Base-by-base conservation (phyloP, 2,797 vertebrate species). In the Limosa lapponica region DNA sequence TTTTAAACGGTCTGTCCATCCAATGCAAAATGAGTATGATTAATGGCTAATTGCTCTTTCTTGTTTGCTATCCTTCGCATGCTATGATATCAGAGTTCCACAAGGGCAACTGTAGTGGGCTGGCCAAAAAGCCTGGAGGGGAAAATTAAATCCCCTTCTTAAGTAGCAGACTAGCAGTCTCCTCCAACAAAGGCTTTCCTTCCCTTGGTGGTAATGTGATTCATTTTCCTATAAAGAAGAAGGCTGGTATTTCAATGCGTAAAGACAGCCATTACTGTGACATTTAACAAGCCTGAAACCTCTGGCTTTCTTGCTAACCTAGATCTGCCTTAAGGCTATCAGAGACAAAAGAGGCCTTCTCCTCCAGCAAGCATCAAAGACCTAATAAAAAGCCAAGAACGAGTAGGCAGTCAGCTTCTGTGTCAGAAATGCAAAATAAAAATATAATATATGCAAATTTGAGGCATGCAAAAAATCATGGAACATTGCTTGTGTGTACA, bases 341-440 rank as follows among this genome's bases (percentile, higher is more conserved):
- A 95, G 97, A 98, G 98, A 99, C 98, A 99, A 99, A 98, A 98
- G 95, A 96, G 70, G 97, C 98, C 98, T 98, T 99, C 98, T 98
- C 98, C 98, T 98, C 98, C 93, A 98, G 97, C 97, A 97, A 97
- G 98, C 98, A 98, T 99, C 98, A 99, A 99, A 99, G 97, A 93
- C 93, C 92, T 95, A 96, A 98, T 98, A 97, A 98, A 98, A 98
- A 98, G 92, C 98, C 97, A 98, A 98, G 98, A 97, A 97, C 96
- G 97, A 97, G 97, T 97, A 97, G 97, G 90, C 91, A 98, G 90
- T 86, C 89, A 91, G 95, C 93, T 93, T 94, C 82, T 70, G 78
- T 91, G 97, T 98, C 97, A 98, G 98, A 98, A 98, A 98, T 98
- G 98, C 97, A 98, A 98, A 98, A 98, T 97, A 94, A 98, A 98